A percentile compares a stretch with the other conserved stretches of the same genome.
Evolutionary conservation across 2,113 vertebrate genomes (phyloP).

Genomic region (Nothocercus julius): DNA sequence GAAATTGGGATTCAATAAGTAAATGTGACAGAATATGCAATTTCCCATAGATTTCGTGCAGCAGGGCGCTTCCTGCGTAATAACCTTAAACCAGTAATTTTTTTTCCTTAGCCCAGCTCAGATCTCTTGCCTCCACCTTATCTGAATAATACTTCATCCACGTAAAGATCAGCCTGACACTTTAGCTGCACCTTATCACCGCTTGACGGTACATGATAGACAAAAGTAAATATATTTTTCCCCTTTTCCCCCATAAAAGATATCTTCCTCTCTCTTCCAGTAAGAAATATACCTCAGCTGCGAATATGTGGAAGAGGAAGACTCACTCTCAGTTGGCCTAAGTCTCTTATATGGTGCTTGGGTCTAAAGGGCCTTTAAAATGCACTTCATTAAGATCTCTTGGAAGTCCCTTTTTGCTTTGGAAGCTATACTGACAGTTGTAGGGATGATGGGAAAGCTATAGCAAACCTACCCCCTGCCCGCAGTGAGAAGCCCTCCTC

Average conservation of each 20-base stretch:
- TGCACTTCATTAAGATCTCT: background rate
- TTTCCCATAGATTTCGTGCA: constrained; percentile 76
- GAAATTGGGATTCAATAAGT: constrained; percentile 82
- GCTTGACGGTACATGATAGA: constrained; percentile 63
- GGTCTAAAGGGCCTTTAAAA: constrained; percentile 14
- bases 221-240: constrained; percentile 51
- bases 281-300: constrained; percentile 1
- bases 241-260: constrained; percentile 48
- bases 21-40: constrained; percentile 86
- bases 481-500: background rate
- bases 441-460: background rate
- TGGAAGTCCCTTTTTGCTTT: background rate
- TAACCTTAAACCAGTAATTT: constrained; percentile 72
- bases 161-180: constrained; percentile 69
- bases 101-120: constrained; percentile 5
- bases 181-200: constrained; percentile 72
- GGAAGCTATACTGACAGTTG: background rate
- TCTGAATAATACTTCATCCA: constrained; percentile 71
- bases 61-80: constrained; percentile 78
- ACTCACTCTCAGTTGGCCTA: background rate
- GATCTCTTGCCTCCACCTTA: constrained; percentile 72
- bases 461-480: background rate
- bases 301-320: background rate
- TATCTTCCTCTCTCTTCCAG: constrained; percentile 61
- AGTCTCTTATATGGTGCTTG: background rate